These are phyloP conservation scores for Sclerurus mexicanus DNA, from an alignment of 2,113 vertebrate genomes.

Conservation along the genomic window DNA sequence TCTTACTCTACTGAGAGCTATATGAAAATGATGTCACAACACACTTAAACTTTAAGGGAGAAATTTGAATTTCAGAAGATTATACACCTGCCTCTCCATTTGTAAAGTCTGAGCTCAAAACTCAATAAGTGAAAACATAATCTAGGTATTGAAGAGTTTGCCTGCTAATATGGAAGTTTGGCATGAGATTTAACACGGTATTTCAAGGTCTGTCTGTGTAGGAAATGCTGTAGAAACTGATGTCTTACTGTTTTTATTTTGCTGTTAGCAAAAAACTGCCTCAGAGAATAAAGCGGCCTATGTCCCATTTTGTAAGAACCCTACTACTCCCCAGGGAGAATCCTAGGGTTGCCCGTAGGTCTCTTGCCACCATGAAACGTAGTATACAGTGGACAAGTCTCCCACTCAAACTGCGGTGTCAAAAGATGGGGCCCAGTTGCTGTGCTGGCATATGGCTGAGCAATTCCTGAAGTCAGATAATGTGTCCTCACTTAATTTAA, in stretches of 20 bases:
- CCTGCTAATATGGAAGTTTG: background rate
- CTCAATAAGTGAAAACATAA: background rate
- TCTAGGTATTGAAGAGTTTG: background rate
- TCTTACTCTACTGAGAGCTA: slow-evolving; percentile 20
- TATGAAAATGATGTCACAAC: slow-evolving; percentile 18
- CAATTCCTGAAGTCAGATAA: background rate
- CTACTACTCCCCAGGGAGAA: background rate
- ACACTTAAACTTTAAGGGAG: slow-evolving; percentile 10
- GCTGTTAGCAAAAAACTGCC: background rate
- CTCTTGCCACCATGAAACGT: background rate
- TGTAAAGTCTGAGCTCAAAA: slow-evolving; percentile 23
- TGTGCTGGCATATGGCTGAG: background rate
- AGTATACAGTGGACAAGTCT: background rate
- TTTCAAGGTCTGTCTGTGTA: background rate
- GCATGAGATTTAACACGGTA: background rate
- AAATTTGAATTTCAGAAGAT: slow-evolving; percentile 41
- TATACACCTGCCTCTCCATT: slow-evolving; percentile 3
- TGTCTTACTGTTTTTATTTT: background rate
- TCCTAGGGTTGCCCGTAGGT: rapidly evolving
- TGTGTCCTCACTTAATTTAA: background rate
- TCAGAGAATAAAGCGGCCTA: background rate
- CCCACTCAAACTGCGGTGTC: background rate
- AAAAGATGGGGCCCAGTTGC: background rate
- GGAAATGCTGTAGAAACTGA: slow-evolving; percentile 2
- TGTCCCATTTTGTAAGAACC: background rate